Evolutionary conservation across 2,888 invertebrate species (phyloP).

Genomic region (Chrysotoxum bicinctum): DNA sequence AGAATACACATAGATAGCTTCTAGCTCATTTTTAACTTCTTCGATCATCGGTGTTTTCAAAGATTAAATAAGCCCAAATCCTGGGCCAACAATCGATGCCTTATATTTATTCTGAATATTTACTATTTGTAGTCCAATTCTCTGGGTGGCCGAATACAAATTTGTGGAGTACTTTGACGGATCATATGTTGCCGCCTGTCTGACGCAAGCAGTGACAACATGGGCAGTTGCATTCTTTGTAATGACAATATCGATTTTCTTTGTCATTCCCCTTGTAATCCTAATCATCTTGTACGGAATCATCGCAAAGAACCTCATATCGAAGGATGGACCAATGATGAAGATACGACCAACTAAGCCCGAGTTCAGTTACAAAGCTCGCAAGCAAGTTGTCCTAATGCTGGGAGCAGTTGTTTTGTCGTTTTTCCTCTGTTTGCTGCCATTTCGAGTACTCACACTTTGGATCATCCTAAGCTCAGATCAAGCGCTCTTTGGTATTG

Average conservation of each 20-base stretch:
- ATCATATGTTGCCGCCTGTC: conserved; percentile 87
- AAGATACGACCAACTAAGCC: conserved; percentile 88
- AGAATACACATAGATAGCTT: not conserved
- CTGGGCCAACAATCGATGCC: not conserved
- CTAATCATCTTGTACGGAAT: conserved; percentile 91
- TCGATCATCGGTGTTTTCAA: conserved; percentile 21
- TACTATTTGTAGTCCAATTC: conserved; percentile 89
- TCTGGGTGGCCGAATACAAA: conserved; percentile 89
- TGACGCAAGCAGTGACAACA: conserved; percentile 88
- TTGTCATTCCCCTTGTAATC: conserved; percentile 90
- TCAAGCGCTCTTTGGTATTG: conserved; percentile 86
- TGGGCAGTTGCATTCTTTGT: conserved; percentile 92
- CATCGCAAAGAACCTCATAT: conserved; percentile 91
- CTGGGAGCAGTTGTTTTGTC: conserved; percentile 92
- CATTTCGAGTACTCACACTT: conserved; percentile 91
- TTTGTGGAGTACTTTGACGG: conserved; percentile 87
- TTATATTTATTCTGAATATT: conserved; percentile 76
- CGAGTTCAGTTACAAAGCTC: conserved; percentile 88
- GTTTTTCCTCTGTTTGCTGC: conserved; percentile 94
- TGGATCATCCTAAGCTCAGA: conserved; percentile 91
- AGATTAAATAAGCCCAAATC: conserved; percentile 6
- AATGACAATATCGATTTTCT: conserved; percentile 90
- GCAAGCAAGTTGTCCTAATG: conserved; percentile 93
- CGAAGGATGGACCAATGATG: conserved; percentile 84
- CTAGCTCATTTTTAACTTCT: not conserved